Conservation (phyloP, 2,113 vertebrate species). For the Vombatus ursinus region DNA sequence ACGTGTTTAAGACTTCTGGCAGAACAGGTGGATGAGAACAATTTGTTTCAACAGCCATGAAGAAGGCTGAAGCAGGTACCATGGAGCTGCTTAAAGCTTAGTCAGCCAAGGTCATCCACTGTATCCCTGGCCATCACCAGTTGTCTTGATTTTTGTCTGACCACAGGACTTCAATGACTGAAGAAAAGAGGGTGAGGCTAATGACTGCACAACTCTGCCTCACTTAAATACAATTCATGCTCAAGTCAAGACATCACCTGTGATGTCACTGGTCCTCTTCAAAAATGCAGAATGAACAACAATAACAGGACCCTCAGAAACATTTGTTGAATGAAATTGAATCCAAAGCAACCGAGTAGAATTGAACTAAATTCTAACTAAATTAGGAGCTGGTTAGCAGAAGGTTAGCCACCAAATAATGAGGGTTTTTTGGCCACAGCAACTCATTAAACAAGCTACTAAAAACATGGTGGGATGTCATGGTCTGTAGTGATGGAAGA, state of each 20-base stretch:
- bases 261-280: neutral
- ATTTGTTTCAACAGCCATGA: neutral
- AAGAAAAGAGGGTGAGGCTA: neutral
- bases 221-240: neutral
- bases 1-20: neutral
- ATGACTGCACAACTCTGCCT: neutral
- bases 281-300: neutral
- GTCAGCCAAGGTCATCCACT: neutral
- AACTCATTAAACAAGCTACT: neutral
- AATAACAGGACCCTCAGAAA: neutral
- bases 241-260: neutral
- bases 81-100: neutral
- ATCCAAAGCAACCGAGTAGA: neutral
- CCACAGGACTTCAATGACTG: neutral
- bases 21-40: neutral
- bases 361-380: neutral
- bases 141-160: neutral
- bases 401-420: neutral
- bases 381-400: neutral
- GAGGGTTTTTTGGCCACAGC: neutral
- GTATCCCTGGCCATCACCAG: neutral
- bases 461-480: neutral
- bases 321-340: neutral
- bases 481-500: neutral
- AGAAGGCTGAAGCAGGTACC: neutral